These are phyloP conservation scores for Platyura marginata DNA, from an alignment of 1,140 invertebrate genomes.

Conservation along the genomic window DNA sequence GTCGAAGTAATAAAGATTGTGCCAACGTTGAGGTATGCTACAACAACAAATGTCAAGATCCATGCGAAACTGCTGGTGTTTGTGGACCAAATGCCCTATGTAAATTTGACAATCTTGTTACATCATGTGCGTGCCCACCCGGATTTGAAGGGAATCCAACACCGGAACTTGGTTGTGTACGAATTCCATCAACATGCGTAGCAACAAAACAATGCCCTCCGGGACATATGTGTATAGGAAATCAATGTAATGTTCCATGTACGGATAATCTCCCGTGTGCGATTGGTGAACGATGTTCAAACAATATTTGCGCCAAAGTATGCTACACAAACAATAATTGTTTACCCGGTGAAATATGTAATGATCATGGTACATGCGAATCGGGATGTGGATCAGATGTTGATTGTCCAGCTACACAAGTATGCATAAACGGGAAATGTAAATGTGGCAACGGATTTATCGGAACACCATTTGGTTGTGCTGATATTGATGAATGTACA, in stretches of 20 bases:
- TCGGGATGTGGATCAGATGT: conserved; percentile 62
- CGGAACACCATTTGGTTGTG: conserved; percentile 44
- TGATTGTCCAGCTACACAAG: conserved; percentile 60
- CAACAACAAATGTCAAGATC: conserved; percentile 66
- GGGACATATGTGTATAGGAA: conserved; percentile 52
- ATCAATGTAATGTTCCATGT: conserved; percentile 58
- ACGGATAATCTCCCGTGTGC: conserved; percentile 49
- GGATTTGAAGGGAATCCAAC: conserved; percentile 75
- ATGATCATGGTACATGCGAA: conserved; percentile 56
- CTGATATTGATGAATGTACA: conserved; percentile 62
- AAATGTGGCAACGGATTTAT: conserved; percentile 54
- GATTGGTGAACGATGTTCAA: conserved; percentile 61
- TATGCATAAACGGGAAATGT: conserved; percentile 66
- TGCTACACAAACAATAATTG: conserved; percentile 82
- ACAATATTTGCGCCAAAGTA: conserved; percentile 61
- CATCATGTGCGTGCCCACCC: conserved; percentile 55
- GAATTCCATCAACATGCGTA: conserved; percentile 46
- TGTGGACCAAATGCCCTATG: conserved; percentile 77
- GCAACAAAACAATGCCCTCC: conserved; percentile 45
- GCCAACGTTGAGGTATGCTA: conserved; percentile 54
- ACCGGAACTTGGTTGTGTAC: conserved; percentile 71
- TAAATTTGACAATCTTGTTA: conserved; percentile 45
- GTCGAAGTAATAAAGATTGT: conserved; percentile 65
- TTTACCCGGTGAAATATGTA: conserved; percentile 70
- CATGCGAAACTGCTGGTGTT: conserved; percentile 50